Evolutionary conservation across 2,113 vertebrate species (phyloP), one percentile per base, ranked within the genome.

Genomic region (Emydura subglobosa): DNA sequence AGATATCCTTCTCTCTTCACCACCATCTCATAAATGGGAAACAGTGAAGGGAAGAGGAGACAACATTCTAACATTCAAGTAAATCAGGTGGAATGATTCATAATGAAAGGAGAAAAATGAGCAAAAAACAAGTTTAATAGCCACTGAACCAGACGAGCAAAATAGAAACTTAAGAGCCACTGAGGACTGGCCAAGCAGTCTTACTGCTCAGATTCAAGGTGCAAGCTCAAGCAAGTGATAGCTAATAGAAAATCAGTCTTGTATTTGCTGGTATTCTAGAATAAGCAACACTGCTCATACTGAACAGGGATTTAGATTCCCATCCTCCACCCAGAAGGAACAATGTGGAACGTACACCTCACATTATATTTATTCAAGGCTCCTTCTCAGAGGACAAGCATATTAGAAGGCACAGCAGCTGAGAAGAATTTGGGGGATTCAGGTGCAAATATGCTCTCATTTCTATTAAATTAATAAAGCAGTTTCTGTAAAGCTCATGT

Each of bases 401-500:
- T 80, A 29, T 5, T 1, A 44, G 5, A 42, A 94, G 81, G 68
- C 27, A 17, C 3, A 3, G 68, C 34, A 50, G n/a, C 55, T 79
- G 59, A 79, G 78, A 24, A 49, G n/a, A 22, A 19, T 44, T 12
- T 25, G 19, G 72, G 68, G 68, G 4, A 24, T 21, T 7, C 17
- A 39, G 39, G 17, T 39, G 2, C 68, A 39, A 72, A 5, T 47
- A 84, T 49, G 5, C 21, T 29, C 10, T 31, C 74, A n/a, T 49
- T 31, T 78, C 55, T 76, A 76, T 50, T 50, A 55, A 82, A 55
- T 10, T 59, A 89, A 61, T 9, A 24, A 53, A 22, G n/a, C 53
- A 85, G 42, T 50, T 86, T 2, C 10, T 17, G 24, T 8, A 5
- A 61, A 86, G 59, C 12, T 24, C 2, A 47, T 0, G 0, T 14